These are phyloP conservation scores for Eurois occulta DNA, from an alignment of 2,888 invertebrate species.

Conservation along the genomic window DNA sequence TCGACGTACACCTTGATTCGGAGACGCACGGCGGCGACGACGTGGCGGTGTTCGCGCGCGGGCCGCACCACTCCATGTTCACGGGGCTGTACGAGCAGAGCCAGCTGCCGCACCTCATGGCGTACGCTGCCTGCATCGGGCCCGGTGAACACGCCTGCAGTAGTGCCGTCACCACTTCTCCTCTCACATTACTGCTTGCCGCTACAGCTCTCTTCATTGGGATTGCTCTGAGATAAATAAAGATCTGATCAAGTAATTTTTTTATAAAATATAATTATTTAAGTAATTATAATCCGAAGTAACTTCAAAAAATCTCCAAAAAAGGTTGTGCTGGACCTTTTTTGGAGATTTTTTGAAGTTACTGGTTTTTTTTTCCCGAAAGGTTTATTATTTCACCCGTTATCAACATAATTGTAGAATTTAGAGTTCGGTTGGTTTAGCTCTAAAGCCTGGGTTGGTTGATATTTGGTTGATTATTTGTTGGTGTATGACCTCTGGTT, in stretches of 20 bases:
- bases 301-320: too few species aligned
- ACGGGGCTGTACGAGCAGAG: conserved; percentile 94
- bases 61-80: conserved; percentile 94
- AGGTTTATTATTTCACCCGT: too few species aligned
- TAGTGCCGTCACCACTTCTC: background rate
- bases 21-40: conserved; percentile 95
- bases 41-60: conserved; percentile 93
- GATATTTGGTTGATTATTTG: too few species aligned
- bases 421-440: too few species aligned
- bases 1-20: conserved; percentile 91
- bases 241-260: background rate
- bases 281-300: background rate
- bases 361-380: too few species aligned
- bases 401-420: too few species aligned
- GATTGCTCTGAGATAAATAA: conserved; percentile 5
- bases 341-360: too few species aligned
- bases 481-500: too few species aligned
- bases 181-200: background rate
- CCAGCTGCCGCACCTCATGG: too few species aligned
- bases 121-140: conserved; percentile 88
- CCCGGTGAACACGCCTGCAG: conserved; percentile 80
- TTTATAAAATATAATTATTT: background rate
- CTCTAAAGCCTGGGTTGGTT: too few species aligned
- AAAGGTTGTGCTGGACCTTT: too few species aligned
- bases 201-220: background rate